Percentiles rank a stretch among this genome's conserved stretches.
Conservation (phyloP, 2,888 invertebrate genomes). For the Proisotoma minuta region DNA sequence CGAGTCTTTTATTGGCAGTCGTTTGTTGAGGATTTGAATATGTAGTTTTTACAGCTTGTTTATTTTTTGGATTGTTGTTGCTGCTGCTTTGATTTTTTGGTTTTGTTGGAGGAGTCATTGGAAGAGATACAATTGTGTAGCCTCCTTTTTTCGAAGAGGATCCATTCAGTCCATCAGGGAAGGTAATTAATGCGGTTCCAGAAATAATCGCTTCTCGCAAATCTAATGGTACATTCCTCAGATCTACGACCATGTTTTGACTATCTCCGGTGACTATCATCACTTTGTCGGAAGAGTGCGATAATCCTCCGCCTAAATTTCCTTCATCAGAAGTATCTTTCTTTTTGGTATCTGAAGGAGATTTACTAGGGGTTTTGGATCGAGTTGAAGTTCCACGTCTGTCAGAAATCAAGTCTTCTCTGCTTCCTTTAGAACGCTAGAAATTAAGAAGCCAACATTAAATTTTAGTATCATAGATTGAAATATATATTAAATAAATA, state of each 20-base stretch:
- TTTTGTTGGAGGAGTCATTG: conserved; percentile 19
- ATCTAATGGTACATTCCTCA: conserved; percentile 40
- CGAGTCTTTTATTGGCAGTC: neutral
- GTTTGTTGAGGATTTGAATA: neutral
- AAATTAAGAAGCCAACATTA: neutral
- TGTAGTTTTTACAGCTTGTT: no score
- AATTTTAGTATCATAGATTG: neutral
- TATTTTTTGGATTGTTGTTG: neutral
- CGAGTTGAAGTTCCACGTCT: neutral
- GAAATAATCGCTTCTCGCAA: conserved; percentile 46
- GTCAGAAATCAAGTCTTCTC: neutral
- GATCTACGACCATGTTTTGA: conserved; percentile 46
- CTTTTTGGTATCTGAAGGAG: conserved; percentile 7
- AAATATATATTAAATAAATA: conserved; percentile 1
- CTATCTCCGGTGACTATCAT: conserved; percentile 47
- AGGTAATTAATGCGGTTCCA: conserved; percentile 42
- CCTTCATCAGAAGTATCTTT: conserved; percentile 7
- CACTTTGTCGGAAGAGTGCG: conserved; percentile 33
- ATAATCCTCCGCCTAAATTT: neutral
- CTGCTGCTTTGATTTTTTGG: no score
- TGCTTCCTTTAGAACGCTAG: conserved; percentile 8
- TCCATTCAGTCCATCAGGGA: conserved; percentile 41
- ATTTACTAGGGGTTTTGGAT: conserved; percentile 4
- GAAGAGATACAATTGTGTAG: conserved; percentile 42
- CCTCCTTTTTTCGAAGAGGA: conserved; percentile 29